Evolutionary conservation across 2,113 vertebrate species (phyloP).

Genomic region (Pseudopipra pipra): DNA sequence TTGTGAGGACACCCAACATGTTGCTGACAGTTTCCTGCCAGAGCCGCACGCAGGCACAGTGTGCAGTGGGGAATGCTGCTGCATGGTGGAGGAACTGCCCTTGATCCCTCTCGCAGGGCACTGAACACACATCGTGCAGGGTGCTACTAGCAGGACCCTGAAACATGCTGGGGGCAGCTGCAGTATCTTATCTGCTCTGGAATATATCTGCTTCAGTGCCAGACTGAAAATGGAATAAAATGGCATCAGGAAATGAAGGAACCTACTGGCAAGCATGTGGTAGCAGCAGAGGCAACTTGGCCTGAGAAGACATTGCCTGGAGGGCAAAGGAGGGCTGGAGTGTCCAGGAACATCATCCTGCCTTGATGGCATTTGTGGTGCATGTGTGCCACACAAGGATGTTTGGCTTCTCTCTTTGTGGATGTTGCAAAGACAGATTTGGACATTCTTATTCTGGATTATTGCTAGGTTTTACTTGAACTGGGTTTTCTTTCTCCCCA

Average conservation of each 20-base stretch:
- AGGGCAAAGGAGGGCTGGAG: not conserved
- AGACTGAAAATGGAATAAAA: not conserved
- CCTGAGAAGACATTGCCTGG: not conserved
- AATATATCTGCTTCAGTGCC: accelerated
- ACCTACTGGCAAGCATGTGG: not conserved
- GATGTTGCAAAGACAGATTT: not conserved
- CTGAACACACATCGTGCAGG: accelerated
- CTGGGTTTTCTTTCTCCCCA: not conserved
- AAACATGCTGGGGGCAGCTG: accelerated
- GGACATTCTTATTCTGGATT: not conserved
- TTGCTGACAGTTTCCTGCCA: slow-evolving; percentile 6
- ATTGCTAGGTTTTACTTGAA: not conserved
- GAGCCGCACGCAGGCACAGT: accelerated
- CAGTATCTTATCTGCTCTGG: accelerated
- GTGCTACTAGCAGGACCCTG: not conserved
- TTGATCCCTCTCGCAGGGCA: accelerated
- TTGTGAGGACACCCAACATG: not conserved
- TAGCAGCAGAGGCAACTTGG: not conserved
- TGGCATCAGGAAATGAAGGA: not conserved
- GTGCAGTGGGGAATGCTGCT: not conserved
- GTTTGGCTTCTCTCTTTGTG: not conserved
- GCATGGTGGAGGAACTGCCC: accelerated
- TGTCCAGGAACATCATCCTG: not conserved
- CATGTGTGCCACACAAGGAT: not conserved
- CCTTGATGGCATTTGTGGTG: not conserved